A percentile compares a stretch with the other conserved stretches of the same genome.
phyloP scores from a whole-genome alignment of 2,113 vertebrate species.

The Seriola quinqueradiata region DNA sequence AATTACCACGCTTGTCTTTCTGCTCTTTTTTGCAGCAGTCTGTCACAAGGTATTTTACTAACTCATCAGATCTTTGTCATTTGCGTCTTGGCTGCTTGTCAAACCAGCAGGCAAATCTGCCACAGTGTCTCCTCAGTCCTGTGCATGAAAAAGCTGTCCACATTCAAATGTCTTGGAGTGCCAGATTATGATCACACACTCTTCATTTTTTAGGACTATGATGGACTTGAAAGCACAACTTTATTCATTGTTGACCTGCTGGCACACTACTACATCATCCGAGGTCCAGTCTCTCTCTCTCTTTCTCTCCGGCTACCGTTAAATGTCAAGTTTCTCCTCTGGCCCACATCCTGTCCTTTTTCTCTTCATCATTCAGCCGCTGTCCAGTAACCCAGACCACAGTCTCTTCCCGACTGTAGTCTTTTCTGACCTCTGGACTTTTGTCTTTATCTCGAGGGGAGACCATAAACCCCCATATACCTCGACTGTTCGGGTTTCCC shows the following conservation, averaged over 20 bases:
- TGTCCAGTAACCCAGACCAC: not conserved
- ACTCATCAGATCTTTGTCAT: not conserved
- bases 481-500: not conserved
- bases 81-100: not conserved
- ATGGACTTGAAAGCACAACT: conserved; percentile 26
- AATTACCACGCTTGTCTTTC: not conserved
- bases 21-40: not conserved
- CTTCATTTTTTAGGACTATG: conserved; percentile 27
- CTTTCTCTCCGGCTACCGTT: not conserved
- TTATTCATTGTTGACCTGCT: conserved; percentile 41
- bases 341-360: conserved; percentile 10
- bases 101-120: not conserved
- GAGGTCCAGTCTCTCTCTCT: not conserved
- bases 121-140: not conserved
- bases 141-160: not conserved
- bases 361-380: conserved; percentile 34
- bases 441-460: conserved; percentile 4
- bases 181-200: conserved; percentile 6
- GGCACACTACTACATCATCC: conserved; percentile 39
- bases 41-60: not conserved
- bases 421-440: not conserved
- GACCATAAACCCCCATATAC: not conserved
- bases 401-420: conserved; percentile 7
- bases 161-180: not conserved
- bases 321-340: conserved; percentile 38